Conservation (phyloP, 2,113 vertebrate species). For the Hassar affinis region DNA sequence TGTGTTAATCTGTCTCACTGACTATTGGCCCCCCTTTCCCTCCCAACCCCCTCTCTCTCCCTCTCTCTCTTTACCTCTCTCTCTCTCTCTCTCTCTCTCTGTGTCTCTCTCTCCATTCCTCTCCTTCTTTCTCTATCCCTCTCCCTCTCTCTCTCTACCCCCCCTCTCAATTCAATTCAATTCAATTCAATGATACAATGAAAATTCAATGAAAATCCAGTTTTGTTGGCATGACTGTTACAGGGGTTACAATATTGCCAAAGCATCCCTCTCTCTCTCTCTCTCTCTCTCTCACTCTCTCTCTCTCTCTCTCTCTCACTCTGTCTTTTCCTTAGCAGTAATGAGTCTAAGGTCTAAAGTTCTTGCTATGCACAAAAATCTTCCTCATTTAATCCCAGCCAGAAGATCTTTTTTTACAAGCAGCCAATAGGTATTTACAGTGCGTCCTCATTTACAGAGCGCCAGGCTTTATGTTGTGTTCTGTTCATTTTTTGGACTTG, state of each 20-base stretch:
- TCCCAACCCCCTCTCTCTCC: too few species aligned
- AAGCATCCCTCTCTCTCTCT: too few species aligned
- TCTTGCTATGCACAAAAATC: slow-evolving; percentile 15
- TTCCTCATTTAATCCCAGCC: not conserved
- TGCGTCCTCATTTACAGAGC: slow-evolving; percentile 2
- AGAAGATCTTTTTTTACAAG: not conserved
- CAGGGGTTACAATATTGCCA: too few species aligned
- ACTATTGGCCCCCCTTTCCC: not conserved
- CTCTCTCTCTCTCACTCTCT: not conserved
- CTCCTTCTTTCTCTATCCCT: too few species aligned
- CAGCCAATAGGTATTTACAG: not conserved
- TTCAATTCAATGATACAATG: too few species aligned
- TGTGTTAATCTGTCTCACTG: not conserved
- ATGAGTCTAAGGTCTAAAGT: slow-evolving; percentile 33
- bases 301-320: not conserved
- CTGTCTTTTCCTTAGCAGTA: not conserved
- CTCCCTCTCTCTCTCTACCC: too few species aligned
- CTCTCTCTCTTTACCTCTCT: too few species aligned
- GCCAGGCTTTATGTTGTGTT: not conserved
- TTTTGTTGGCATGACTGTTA: too few species aligned
- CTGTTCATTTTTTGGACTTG: not conserved
- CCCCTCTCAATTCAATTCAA: too few species aligned
- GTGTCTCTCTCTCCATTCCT: too few species aligned
- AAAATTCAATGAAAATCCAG: too few species aligned
- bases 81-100: too few species aligned